These are phyloP conservation scores for Coremacera marginata DNA, from an alignment of 2,888 invertebrate genomes.

Conservation along the genomic window DNA sequence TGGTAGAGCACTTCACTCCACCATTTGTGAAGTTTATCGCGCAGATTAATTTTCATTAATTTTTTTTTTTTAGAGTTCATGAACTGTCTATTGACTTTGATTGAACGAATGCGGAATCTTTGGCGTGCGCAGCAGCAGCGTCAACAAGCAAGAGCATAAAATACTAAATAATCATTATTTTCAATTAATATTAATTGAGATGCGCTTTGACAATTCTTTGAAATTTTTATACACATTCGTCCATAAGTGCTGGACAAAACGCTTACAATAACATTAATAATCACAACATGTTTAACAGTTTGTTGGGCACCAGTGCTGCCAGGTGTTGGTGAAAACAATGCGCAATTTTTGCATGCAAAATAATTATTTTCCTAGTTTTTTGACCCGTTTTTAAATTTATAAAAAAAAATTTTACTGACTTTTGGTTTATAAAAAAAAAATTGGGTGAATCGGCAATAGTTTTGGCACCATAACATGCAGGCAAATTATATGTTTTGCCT, in stretches of 20 bases:
- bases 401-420: no score
- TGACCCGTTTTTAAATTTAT: no score
- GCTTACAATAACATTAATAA: background rate
- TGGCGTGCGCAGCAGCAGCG: conserved; percentile 18
- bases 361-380: no score
- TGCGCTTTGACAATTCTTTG: conserved; percentile 60
- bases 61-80: conserved; percentile 42
- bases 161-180: conserved; percentile 61
- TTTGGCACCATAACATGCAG: no score
- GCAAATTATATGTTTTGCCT: no score
- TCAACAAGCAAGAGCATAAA: conserved; percentile 7
- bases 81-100: conserved; percentile 46
- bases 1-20: background rate
- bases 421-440: no score
- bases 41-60: conserved; percentile 39
- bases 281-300: background rate
- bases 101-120: conserved; percentile 38
- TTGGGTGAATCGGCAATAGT: no score
- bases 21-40: conserved; percentile 5
- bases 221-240: conserved; percentile 1
- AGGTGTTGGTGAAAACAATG: no score
- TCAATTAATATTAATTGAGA: conserved; percentile 68
- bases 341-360: no score
- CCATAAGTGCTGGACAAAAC: background rate
- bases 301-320: no score